Conservation (phyloP, 2,888 invertebrate genomes). For the Agrochola litura region DNA sequence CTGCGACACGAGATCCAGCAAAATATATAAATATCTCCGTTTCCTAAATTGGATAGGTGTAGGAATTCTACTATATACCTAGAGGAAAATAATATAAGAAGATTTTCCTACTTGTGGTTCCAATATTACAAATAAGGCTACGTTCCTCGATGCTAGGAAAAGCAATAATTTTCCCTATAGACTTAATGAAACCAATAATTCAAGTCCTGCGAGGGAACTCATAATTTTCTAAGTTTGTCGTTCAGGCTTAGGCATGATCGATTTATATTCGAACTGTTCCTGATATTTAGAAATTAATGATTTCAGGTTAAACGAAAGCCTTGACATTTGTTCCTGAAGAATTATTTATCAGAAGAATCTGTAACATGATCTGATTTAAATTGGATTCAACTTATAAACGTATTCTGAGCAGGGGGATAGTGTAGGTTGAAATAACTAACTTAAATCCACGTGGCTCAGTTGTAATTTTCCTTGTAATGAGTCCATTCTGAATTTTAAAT, state of each 20-base stretch:
- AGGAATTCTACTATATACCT: not conserved
- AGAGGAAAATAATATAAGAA: not conserved
- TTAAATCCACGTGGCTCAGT: not conserved
- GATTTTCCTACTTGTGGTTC: not conserved
- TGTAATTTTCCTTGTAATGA: not conserved
- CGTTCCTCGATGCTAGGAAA: not conserved
- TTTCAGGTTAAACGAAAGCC: not conserved
- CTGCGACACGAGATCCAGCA: not conserved
- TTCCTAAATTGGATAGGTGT: not conserved
- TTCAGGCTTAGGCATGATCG: constrained; percentile 6
- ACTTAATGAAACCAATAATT: constrained; percentile 53
- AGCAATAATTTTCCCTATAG: constrained; percentile 30
- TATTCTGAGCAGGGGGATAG: not conserved
- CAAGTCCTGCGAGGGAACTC: constrained; percentile 38
- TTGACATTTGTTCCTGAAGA: not conserved
- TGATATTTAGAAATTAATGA: not conserved
- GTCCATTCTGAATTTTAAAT: not conserved
- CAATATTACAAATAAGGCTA: constrained; percentile 2
- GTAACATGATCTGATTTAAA: not conserved
- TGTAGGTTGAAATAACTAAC: not conserved
- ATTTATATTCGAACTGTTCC: constrained; percentile 13
- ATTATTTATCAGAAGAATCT: not conserved
- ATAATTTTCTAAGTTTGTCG: constrained; percentile 42
- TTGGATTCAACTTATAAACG: not conserved
- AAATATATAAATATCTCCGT: not conserved